Evolutionary conservation across 2,888 invertebrate genomes (phyloP), one percentile per base, ranked within the genome.

Genomic region (Lamellibrachia columna): DNA sequence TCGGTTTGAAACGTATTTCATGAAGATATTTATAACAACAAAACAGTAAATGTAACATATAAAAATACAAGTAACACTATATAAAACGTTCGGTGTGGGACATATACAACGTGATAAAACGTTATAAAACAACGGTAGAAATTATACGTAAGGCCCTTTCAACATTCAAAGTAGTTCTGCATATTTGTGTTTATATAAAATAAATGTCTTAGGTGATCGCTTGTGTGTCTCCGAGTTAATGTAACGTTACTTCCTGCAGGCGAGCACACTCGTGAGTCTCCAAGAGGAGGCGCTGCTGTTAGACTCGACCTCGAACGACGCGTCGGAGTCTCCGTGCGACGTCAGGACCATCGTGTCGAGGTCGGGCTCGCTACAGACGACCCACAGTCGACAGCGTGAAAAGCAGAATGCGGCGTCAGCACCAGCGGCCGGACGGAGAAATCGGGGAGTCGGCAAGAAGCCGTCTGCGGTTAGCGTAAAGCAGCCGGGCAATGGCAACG

Each of bases 201-300:
- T 58, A 11, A 58, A 11, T 58, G 8, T 58, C 15, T 7, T 58
- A 15, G n/a, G 75, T 75, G 6, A 22, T 75, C 75, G 75, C 6
- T 75, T n/a, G 2, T 75, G 22, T n/a, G 6, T 75, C 75, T 75
- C 22, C 22, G 15, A 15, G 3, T n/a, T 22, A 75, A 22, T 55
- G 55, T 55, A 55, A 55, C 7, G 55, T 75, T 15, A 22, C 75
- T 75, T 75, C 75, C 94, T 96, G 7, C 95, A 96, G 92, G 93
- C 94, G 7, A 95, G 95, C 7, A 95, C 95, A 7, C 94, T 95
- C 91, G 95, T 95, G 58, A 94, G 94, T 92, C 93, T 95, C 7
- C 95, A 95, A 52, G 95, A 95, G 93, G 95, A 95, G 90, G 94
- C 95, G 9, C 94, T 94, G 75, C 75, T 75, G 22, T 75, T 75